Percentiles rank a stretch among this genome's conserved stretches.
These are phyloP conservation scores for Epinotia ramella DNA, from an alignment of 2,888 invertebrate genomes.

Conservation along the genomic window DNA sequence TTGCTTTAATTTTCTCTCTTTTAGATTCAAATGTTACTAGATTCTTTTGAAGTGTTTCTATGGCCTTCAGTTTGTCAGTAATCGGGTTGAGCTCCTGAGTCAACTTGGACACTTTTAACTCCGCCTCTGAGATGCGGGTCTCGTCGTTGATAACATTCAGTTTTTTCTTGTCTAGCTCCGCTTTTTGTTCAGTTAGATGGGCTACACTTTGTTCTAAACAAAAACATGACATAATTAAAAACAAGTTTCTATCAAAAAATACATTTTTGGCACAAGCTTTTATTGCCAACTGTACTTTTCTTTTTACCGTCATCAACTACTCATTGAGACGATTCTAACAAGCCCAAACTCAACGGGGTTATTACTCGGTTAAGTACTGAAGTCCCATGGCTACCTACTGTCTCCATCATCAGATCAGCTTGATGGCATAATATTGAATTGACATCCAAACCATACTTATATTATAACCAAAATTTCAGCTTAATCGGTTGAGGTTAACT, in stretches of 20 bases:
- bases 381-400: no score
- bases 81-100: constrained; percentile 84
- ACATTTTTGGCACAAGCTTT: no score
- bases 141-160: constrained; percentile 84
- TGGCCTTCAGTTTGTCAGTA: constrained; percentile 80
- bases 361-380: no score
- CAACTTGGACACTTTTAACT: constrained; percentile 85
- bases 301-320: no score
- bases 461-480: no score
- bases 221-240: background rate
- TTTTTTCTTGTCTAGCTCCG: constrained; percentile 86
- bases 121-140: constrained; percentile 86
- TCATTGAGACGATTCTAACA: no score
- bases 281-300: no score
- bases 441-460: no score
- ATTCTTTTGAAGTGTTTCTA: constrained; percentile 82
- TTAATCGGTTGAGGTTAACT: no score
- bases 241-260: background rate
- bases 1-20: constrained; percentile 84
- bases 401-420: no score
- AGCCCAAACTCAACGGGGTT: no score
- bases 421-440: no score
- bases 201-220: constrained; percentile 81
- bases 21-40: constrained; percentile 82
- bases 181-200: constrained; percentile 83